Percentiles rank a stretch among this genome's conserved stretches.
phyloP scores from a whole-genome alignment of 2,888 invertebrate genomes.

The Dioctria rufipes region DNA sequence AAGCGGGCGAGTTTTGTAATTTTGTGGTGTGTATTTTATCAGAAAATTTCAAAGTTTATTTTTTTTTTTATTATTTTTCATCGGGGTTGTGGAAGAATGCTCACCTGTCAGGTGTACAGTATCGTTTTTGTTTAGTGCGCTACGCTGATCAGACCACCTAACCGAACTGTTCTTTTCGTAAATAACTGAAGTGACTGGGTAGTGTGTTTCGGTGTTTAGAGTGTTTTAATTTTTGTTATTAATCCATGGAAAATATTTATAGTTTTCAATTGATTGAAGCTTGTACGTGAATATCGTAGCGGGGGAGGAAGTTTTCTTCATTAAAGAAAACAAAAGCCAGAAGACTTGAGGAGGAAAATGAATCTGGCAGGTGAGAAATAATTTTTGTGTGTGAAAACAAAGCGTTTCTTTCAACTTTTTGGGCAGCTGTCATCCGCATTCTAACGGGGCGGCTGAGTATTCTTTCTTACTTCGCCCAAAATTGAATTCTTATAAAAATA shows the following conservation, averaged over 20 bases:
- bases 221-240: background rate
- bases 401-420: background rate
- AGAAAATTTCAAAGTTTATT: background rate
- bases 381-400: conserved; percentile 1
- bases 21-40: background rate
- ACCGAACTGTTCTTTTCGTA: background rate
- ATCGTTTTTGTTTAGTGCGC: conserved; percentile 8
- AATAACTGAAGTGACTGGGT: background rate
- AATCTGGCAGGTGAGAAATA: conserved; percentile 38
- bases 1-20: background rate
- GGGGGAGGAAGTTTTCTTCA: conserved; percentile 10
- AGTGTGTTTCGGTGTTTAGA: conserved; percentile 14
- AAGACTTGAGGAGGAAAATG: conserved; percentile 37
- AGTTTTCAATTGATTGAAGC: conserved; percentile 16
- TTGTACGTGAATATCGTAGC: background rate
- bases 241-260: conserved; percentile 27
- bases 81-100: conserved; percentile 3
- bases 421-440: background rate
- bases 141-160: background rate
- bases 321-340: conserved; percentile 7
- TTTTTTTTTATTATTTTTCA: background rate
- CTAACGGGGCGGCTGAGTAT: background rate
- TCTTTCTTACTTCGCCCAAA: background rate
- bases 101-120: conserved; percentile 25
- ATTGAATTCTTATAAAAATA: background rate